Evolutionary conservation across 2,797 vertebrate genomes (phyloP).

Genomic region (Schizothorax lantsangensis): DNA sequence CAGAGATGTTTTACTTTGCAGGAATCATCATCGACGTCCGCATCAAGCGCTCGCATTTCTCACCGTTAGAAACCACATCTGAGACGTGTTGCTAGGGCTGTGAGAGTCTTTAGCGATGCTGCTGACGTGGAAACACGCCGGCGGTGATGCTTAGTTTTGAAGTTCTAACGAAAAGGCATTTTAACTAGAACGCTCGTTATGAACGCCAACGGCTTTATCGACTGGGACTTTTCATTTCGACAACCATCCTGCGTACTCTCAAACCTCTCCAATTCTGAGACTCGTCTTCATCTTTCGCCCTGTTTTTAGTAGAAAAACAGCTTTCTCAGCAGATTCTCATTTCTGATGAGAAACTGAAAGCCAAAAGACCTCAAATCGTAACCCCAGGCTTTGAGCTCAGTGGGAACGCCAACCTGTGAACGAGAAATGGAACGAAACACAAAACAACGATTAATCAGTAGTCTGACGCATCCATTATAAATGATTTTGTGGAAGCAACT

Average conservation of each 20-base stretch:
- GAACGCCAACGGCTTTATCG: background rate
- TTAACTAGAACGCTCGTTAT: slow-evolving; percentile 33
- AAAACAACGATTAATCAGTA: background rate
- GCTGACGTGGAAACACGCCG: background rate
- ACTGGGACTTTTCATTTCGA: background rate
- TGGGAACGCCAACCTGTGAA: background rate
- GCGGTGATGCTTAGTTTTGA: background rate
- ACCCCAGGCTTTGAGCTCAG: background rate
- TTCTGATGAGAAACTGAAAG: background rate
- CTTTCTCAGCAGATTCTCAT: slow-evolving; percentile 11
- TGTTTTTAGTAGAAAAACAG: background rate
- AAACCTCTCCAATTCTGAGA: background rate
- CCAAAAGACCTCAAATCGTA: background rate
- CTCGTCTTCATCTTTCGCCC: background rate
- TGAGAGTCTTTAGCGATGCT: slow-evolving; percentile 1
- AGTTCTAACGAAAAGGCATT: slow-evolving; percentile 35
- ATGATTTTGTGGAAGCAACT: background rate
- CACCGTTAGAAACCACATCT: slow-evolving; percentile 65
- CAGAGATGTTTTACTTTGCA: slow-evolving; percentile 7
- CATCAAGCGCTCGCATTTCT: slow-evolving; percentile 64
- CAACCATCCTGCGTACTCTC: background rate
- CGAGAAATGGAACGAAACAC: background rate
- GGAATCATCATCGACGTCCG: slow-evolving; percentile 24
- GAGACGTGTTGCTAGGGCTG: slow-evolving; percentile 67
- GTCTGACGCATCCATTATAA: background rate